Conservation (phyloP, 2,888 invertebrate genomes). For the Ferdinandea cuprea region DNA sequence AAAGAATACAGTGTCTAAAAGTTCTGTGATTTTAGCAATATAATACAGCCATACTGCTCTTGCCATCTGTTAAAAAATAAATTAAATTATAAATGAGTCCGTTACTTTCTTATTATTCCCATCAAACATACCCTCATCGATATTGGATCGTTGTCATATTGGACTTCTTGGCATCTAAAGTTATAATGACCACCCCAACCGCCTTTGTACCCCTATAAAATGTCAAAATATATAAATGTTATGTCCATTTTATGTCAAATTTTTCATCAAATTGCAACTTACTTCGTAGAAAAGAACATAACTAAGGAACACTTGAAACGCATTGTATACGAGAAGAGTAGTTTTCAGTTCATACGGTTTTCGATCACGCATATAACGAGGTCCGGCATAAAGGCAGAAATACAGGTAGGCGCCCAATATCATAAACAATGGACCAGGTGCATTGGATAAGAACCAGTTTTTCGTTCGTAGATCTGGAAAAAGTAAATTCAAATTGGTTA, state of each 20-base stretch:
- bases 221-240: not conserved
- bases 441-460: slow-evolving; percentile 89
- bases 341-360: slow-evolving; percentile 92
- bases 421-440: slow-evolving; percentile 88
- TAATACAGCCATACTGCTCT: slow-evolving; percentile 83
- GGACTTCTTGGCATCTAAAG: slow-evolving; percentile 88
- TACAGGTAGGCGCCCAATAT: slow-evolving; percentile 89
- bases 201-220: slow-evolving; percentile 84
- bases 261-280: slow-evolving; percentile 71
- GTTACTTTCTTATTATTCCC: not conserved
- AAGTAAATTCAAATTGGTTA: too few species aligned
- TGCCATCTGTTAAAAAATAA: slow-evolving; percentile 80
- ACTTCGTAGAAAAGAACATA: slow-evolving; percentile 90
- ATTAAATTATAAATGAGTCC: slow-evolving; percentile 1
- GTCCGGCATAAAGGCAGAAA: slow-evolving; percentile 91
- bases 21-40: slow-evolving; percentile 82
- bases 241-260: not conserved
- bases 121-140: slow-evolving; percentile 84
- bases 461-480: slow-evolving; percentile 87
- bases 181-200: slow-evolving; percentile 87
- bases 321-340: slow-evolving; percentile 92
- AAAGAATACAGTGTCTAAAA: slow-evolving; percentile 87
- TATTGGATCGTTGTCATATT: slow-evolving; percentile 86
- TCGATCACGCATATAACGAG: slow-evolving; percentile 93
- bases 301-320: slow-evolving; percentile 93